Conservation (phyloP, 2,888 invertebrate genomes). For the Meghimatium bilineatum region DNA sequence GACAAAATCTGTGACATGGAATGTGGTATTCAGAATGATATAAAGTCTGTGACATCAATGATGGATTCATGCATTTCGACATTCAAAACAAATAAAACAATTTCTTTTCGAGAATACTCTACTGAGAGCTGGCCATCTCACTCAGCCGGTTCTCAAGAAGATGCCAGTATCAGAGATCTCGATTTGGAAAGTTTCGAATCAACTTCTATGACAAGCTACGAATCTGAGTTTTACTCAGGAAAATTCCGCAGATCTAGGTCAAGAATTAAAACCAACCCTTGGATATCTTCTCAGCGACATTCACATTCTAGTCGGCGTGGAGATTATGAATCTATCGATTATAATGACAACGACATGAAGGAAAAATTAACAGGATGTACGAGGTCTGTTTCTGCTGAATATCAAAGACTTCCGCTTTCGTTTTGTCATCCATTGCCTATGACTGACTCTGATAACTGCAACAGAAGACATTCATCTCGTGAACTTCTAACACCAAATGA, state of each 20-base stretch:
- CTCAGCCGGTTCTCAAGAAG: constrained; percentile 16
- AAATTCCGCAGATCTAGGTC: constrained; percentile 53
- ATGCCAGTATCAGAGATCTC: constrained; percentile 10
- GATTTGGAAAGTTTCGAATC: constrained; percentile 38
- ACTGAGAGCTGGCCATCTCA: constrained; percentile 36
- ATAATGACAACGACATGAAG: constrained; percentile 17
- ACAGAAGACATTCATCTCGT: neutral
- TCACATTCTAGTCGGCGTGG: constrained; percentile 43
- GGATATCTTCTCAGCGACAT: constrained; percentile 67
- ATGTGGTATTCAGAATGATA: neutral
- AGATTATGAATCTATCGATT: neutral
- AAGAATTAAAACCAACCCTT: constrained; percentile 71
- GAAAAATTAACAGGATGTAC: neutral
- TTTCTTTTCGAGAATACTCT: constrained; percentile 36
- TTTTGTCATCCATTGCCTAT: neutral
- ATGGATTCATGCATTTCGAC: neutral
- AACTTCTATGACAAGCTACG: constrained; percentile 40
- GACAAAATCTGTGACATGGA: constrained; percentile 19
- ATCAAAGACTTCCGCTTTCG: neutral
- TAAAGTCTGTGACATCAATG: neutral
- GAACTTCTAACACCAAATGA: constrained; percentile 28
- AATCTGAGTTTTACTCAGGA: constrained; percentile 26
- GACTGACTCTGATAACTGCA: neutral
- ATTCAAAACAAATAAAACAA: neutral
- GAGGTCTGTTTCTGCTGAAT: constrained; percentile 33